Base-by-base conservation (phyloP, 2,888 invertebrate species). In the Bombylius major region DNA sequence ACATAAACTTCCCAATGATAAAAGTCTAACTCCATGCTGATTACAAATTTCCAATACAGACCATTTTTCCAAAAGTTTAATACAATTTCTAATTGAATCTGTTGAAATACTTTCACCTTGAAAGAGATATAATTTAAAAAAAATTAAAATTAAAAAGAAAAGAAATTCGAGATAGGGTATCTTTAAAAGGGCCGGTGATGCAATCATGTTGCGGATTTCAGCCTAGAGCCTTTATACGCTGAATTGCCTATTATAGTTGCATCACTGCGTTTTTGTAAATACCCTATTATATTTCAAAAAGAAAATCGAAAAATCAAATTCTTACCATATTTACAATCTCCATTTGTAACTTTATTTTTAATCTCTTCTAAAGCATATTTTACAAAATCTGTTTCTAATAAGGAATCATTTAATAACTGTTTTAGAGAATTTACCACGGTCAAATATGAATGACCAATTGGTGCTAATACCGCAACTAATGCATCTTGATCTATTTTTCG, bases 91-190 rank as follows among this genome's bases (percentile, higher is more conserved):
- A 53, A 95, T 82, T 0, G 89, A 86, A 70, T 94, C 93, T 9
- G 88, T 83, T 8, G 90, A 89, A 52, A 92, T 82, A 66, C 92
- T 89, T 74, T 95, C 94, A 62, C 86, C 94, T 94, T 74, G 76
- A 73, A 36, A 23, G 23, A 23, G 23, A 23, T 23, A 50, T 7
- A 42, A 11, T 36, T 44, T 62, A 2, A 23, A 23, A 23, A n/a
- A n/a, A n/a, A n/a, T n/a, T 23, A 23, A 60, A 65, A 60, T 60
- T 60, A 49, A 56, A 42, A 9, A n/a, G n/a, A n/a, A 45, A 46
- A 53, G 4, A 31, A 55, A 51, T 53, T 54, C 42, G 8, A 34
- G 33, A 49, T 42, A 48, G n/a, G n/a, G n/a, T n/a, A n/a, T n/a
- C n/a, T 36, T 47, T 50, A 52, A 50, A 57, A 44, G 9, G 49